Evolutionary conservation across 2,113 vertebrate species (phyloP).

Genomic region (Myrmecobius fasciatus): DNA sequence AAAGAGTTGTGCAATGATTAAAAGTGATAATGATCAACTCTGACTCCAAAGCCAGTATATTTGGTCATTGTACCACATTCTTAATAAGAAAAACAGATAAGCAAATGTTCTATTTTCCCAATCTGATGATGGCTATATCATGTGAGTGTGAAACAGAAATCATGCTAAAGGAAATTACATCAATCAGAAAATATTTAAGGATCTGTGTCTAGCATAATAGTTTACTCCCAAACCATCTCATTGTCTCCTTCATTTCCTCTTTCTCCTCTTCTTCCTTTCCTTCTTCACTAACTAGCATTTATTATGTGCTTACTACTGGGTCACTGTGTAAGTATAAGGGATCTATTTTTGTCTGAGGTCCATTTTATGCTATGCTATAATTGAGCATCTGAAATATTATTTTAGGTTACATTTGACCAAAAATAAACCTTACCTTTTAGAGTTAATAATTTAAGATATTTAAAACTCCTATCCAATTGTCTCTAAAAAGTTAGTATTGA

Average conservation of each 20-base stretch:
- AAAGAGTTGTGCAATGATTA: not conserved
- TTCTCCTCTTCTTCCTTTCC: not conserved
- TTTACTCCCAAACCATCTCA: not conserved
- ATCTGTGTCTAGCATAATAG: not conserved
- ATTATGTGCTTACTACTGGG: not conserved
- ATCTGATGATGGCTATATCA: not conserved
- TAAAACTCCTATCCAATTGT: not conserved
- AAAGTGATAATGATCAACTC: not conserved
- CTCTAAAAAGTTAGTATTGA: not conserved
- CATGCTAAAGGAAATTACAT: not conserved
- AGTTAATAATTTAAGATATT: not conserved
- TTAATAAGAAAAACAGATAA: not conserved
- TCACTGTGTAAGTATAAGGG: not conserved
- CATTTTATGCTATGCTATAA: not conserved
- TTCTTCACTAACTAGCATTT: not conserved
- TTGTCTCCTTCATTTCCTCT: not conserved
- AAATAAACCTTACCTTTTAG: not conserved
- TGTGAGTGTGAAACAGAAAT: not conserved
- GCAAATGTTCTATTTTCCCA: not conserved
- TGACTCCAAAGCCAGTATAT: not conserved
- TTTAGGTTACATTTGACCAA: not conserved
- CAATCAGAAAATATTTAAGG: not conserved
- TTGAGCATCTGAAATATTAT: not conserved
- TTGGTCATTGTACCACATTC: not conserved
- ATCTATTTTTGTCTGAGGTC: not conserved